Percentiles rank a stretch among this genome's conserved stretches.
These are phyloP conservation scores for Bacillus rossius DNA, from an alignment of 1,140 invertebrate genomes.

Conservation along the genomic window DNA sequence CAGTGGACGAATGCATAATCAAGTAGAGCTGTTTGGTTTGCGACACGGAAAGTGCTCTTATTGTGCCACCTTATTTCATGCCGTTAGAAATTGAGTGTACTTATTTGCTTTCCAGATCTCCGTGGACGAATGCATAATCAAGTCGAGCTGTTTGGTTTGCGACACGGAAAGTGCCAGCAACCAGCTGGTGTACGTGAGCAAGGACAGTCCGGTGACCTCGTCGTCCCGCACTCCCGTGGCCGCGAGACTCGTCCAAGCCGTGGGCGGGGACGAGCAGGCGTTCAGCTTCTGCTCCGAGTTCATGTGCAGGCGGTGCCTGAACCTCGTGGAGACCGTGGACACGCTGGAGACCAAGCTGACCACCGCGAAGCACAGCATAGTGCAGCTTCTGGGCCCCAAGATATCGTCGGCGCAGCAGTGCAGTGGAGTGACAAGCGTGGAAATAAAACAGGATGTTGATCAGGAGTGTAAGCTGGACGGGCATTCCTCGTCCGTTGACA, in stretches of 20 bases:
- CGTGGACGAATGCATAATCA: constrained; percentile 3
- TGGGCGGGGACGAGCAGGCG: not conserved
- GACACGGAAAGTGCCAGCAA: not conserved
- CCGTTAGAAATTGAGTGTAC: too few relatives aligned
- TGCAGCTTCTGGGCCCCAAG: not conserved
- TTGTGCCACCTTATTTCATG: too few relatives aligned
- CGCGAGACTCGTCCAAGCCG: constrained; percentile 8
- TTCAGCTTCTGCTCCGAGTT: not conserved
- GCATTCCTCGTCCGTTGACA: not conserved
- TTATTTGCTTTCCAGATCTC: constrained; percentile 13
- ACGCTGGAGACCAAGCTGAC: constrained; percentile 9
- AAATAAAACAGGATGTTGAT: too few relatives aligned
- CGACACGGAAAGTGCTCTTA: not conserved
- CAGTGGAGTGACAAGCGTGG: too few relatives aligned
- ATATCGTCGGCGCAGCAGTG: too few relatives aligned
- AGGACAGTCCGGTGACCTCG: constrained; percentile 2
- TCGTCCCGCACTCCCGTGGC: constrained; percentile 7
- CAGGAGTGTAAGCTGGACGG: too few relatives aligned
- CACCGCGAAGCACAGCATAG: constrained; percentile 6
- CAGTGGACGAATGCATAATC: constrained; percentile 2
- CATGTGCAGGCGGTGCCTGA: constrained; percentile 8
- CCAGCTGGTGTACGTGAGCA: not conserved
- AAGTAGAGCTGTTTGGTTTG: constrained; percentile 10
- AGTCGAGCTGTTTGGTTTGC: constrained; percentile 8
- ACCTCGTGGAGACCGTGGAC: constrained; percentile 7